Percentiles rank a stretch among this genome's conserved stretches.
These are phyloP conservation scores for Solenodon paradoxus DNA, from an alignment of 2,113 vertebrate species.

Conservation along the genomic window DNA sequence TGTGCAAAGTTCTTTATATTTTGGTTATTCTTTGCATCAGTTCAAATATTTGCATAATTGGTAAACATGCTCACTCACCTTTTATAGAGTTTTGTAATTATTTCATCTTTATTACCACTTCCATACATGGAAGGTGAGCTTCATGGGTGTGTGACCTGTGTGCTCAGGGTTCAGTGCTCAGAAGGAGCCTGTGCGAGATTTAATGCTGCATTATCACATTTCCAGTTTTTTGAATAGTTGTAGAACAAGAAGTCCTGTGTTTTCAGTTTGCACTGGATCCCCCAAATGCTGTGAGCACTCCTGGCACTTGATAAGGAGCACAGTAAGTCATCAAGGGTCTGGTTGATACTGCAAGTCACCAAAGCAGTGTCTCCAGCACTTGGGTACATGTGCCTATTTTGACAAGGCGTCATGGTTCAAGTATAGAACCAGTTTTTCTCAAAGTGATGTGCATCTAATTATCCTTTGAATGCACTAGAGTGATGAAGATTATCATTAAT, in stretches of 20 bases:
- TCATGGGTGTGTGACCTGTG: neutral
- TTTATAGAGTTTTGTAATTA: neutral
- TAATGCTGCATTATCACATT: neutral
- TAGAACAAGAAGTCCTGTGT: neutral
- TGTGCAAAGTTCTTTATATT: neutral
- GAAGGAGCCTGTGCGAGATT: neutral
- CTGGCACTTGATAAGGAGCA: neutral
- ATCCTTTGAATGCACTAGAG: neutral
- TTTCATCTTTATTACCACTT: neutral
- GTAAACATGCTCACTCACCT: neutral
- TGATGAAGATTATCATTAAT: neutral
- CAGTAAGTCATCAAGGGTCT: neutral
- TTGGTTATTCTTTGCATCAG: neutral
- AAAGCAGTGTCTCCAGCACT: neutral
- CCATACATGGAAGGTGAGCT: neutral
- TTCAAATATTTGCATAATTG: neutral
- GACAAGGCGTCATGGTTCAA: neutral
- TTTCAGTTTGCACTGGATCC: neutral
- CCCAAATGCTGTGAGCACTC: neutral
- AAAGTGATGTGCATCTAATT: neutral
- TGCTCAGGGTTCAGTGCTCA: fast-evolving
- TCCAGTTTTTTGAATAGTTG: neutral
- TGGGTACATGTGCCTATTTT: neutral
- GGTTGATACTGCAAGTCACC: neutral
- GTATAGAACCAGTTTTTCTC: neutral